A percentile compares a stretch with the other conserved stretches of the same genome.
Evolutionary conservation across 2,113 vertebrate genomes (phyloP).

Genomic region (Salvelinus alpinus): DNA sequence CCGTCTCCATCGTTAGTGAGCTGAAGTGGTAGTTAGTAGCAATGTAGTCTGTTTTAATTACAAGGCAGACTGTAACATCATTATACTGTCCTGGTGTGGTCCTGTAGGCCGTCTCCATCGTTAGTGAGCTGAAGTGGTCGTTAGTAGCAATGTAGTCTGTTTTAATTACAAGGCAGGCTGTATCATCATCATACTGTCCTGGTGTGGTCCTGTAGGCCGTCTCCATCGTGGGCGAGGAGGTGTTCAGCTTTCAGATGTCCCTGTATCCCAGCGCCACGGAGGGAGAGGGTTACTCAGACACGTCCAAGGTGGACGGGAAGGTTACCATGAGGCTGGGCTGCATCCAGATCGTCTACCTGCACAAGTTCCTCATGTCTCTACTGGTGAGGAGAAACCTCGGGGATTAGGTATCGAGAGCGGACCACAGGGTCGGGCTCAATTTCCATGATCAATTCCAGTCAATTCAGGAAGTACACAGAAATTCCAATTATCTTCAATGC

Average conservation of each 20-base stretch:
- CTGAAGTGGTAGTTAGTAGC: too few relatives aligned
- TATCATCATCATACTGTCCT: background rate
- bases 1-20: conserved; percentile 82
- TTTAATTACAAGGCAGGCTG: too few relatives aligned
- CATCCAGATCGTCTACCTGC: conserved; percentile 91
- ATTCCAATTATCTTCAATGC: too few relatives aligned
- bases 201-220: conserved; percentile 77
- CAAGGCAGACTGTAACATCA: too few relatives aligned
- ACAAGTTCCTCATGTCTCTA: conserved; percentile 90
- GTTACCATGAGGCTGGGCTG: conserved; percentile 88
- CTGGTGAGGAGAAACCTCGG: conserved; percentile 76
- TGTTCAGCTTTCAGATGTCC: conserved; percentile 89
- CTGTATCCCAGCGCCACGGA: conserved; percentile 86
- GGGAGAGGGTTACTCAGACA: conserved; percentile 83
- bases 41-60: too few relatives aligned
- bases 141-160: too few relatives aligned
- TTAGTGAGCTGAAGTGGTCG: too few relatives aligned
- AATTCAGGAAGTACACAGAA: too few relatives aligned
- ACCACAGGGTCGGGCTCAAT: too few relatives aligned
- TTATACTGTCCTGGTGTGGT: conserved; percentile 14
- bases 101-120: conserved; percentile 82
- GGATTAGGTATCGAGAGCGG: too few relatives aligned
- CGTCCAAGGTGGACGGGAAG: conserved; percentile 87
- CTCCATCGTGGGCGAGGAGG: conserved; percentile 93
- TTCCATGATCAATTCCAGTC: too few relatives aligned